Evolutionary conservation across 1,140 invertebrate species (phyloP).

Genomic region (Metopolophium dirhodum): DNA sequence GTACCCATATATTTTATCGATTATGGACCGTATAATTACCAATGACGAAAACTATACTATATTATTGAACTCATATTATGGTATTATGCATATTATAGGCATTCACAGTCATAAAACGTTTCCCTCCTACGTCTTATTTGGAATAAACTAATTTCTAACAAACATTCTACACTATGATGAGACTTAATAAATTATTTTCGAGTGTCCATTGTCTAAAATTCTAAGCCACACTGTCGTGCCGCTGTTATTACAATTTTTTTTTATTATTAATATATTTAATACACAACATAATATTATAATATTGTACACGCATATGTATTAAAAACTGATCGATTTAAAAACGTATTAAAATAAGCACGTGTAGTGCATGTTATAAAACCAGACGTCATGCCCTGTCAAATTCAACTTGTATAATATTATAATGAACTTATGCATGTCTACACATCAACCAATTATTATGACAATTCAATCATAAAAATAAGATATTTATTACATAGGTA

Average conservation of each 20-base stretch:
- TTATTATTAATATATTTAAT: not conserved
- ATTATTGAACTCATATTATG: not conserved
- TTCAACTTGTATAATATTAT: not conserved
- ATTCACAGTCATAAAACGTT: not conserved
- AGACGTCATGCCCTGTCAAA: not conserved
- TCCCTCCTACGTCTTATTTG: not conserved
- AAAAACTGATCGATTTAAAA: no score
- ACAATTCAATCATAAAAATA: not conserved
- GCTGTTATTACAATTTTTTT: not conserved
- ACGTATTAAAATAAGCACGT: not conserved
- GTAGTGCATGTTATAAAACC: not conserved
- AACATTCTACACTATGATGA: not conserved
- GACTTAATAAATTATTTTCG: not conserved
- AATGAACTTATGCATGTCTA: not conserved
- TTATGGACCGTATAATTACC: not conserved
- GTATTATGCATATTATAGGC: not conserved
- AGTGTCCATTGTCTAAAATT: not conserved
- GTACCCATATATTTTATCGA: not conserved
- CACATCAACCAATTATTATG: conserved; percentile 15
- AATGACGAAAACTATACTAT: not conserved
- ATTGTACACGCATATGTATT: not conserved
- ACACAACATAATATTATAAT: not conserved
- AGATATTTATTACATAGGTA: not conserved
- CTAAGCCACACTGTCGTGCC: not conserved
- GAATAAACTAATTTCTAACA: not conserved